Evolutionary conservation across 2,797 vertebrate genomes (phyloP), one percentile per base, ranked within the genome.

Genomic region (Mareca penelope): DNA sequence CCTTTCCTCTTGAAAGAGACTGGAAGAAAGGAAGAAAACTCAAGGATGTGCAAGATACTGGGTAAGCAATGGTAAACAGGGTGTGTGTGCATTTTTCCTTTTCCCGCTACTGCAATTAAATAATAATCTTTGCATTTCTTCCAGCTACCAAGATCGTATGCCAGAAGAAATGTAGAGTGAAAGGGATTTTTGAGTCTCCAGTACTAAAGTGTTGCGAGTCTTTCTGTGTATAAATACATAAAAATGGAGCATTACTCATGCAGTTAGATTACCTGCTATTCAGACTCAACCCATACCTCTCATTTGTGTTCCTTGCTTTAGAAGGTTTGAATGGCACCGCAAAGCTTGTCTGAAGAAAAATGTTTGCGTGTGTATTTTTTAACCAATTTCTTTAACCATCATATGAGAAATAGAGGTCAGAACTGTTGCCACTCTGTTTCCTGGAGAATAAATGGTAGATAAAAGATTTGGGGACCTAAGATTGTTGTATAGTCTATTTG

Each of bases 181-280:
- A 92, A 91, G 50, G 37, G 46, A 65, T 77, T 94, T 96, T 95
- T 80, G 44, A 75, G 48, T 89, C 57, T 84, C 57, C 48, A 46
- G 0, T 69, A 76, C 72, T 85, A 53, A 42, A 91, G 50, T 72
- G 39, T 67, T 87, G 42, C 53, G 56, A 81, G 75, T 69, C 44
- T 81, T 18, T 72, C 28, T 91, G 37, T 92, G 35, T 84, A 77
- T 67, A 86, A 64, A 91, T 67, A 67, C 37, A 68, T 77, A 70
- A 87, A 93, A 94, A 75, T 35, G 70, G 81, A 78, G 57, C 60
- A 82, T 90, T 95, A 82, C 69, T 90, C 80, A 29, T 68, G 57
- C 5, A 2, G 50, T 55, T 85, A 67, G 64, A 79, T 78, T 73
- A 91, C 59, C 40, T 77, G 71, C 75, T 89, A 29, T 80, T 85